Base-by-base conservation (phyloP, 2,797 vertebrate genomes). In the Poeciliopsis presidionis region DNA sequence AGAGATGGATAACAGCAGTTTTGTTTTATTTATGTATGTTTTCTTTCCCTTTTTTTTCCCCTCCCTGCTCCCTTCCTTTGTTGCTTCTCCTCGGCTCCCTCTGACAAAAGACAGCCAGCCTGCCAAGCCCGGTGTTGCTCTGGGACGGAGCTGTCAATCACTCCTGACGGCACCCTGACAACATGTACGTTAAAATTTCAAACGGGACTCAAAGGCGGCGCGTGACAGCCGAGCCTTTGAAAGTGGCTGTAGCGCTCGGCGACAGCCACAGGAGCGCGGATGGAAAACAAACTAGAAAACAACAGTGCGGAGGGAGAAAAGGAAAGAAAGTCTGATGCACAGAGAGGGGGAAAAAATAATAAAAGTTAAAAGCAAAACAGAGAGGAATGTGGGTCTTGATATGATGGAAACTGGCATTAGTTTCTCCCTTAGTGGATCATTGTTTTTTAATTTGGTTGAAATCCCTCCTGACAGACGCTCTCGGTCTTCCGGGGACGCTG, bases 141-240 rank as follows among this genome's bases (percentile, higher is more conserved):
- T 95, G 95, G 96, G 96, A 96, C 95, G 88, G 91, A 94, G 92
- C 95, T 95, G 96, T 96, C 96, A 96, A 96, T 96, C 95, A 96
- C 90, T 88, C 89, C 95, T 95, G 95, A 96, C 94, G 94, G 95
- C 94, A 88, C 94, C 93, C 94, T 95, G 95, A 96, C 95, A 96
- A 96, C 95, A 94, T 95, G 95, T 95, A 95, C 94, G 95, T 96
- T 95, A 94, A 96, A 96, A 96, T 96, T 96, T 96, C 95, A 96
- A 96, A 95, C 92, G 77, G 91, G 94, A 94, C 95, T 95, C 96
- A 96, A 96, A 96, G 95, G 91, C 91, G 77, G 87, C 78, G 92
- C 84, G 91, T 96, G 95, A 96, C 96, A 96, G 95, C 91, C 77
- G 88, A 93, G 94, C 92, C 95, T 96, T 96, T 96, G 96, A 96